Evolutionary conservation across 2,888 invertebrate species (phyloP).

Genomic region (Zeuzera pyrina): DNA sequence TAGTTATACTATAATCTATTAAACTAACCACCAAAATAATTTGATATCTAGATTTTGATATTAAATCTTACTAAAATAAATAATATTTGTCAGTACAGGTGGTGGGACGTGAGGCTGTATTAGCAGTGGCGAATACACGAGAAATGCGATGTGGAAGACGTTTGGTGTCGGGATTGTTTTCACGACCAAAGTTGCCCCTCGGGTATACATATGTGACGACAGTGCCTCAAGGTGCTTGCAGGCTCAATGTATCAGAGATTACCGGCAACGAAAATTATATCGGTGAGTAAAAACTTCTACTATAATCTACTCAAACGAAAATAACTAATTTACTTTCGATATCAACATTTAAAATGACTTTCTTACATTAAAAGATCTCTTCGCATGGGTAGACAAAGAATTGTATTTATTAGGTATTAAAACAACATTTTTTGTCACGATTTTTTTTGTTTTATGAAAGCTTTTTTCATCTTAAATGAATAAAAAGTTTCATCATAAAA

Average conservation of each 20-base stretch:
- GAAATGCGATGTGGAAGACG: constrained; percentile 73
- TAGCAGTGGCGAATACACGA: constrained; percentile 71
- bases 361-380: too few relatives aligned
- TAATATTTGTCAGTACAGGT: constrained; percentile 75
- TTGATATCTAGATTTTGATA: too few relatives aligned
- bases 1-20: too few relatives aligned
- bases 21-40: too few relatives aligned
- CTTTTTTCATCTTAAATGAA: too few relatives aligned
- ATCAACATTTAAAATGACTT: too few relatives aligned
- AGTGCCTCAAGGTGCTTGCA: constrained; percentile 89
- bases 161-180: constrained; percentile 88
- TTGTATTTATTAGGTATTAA: too few relatives aligned
- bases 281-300: constrained; percentile 70
- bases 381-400: too few relatives aligned
- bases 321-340: too few relatives aligned
- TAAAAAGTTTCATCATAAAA: too few relatives aligned
- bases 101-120: constrained; percentile 88
- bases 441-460: too few relatives aligned
- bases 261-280: constrained; percentile 86
- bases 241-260: constrained; percentile 88
- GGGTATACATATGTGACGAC: constrained; percentile 89
- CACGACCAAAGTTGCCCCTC: constrained; percentile 83
- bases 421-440: too few relatives aligned
- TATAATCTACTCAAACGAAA: neutral
- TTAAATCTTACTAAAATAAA: neutral